These are phyloP conservation scores for Dicycla oo DNA, from an alignment of 2,888 invertebrate genomes.

Conservation along the genomic window DNA sequence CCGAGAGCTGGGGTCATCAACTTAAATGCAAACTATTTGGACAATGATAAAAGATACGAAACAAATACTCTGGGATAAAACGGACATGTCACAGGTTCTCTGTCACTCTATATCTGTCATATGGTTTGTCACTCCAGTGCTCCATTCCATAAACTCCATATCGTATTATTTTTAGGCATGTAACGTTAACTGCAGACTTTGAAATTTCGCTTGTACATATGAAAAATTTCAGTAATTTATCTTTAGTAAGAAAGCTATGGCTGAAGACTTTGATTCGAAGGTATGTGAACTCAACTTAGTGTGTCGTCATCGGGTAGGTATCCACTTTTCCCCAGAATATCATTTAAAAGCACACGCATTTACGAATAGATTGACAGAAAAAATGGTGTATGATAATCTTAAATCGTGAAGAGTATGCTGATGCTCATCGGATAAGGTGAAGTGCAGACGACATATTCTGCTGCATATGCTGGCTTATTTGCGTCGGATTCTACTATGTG, in stretches of 20 bases:
- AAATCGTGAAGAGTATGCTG: neutral
- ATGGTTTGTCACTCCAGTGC: neutral
- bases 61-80: slow-evolving; percentile 10
- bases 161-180: slow-evolving; percentile 31
- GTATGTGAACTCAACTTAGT: slow-evolving; percentile 66
- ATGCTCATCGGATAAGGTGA: neutral
- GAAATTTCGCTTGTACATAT: slow-evolving; percentile 54
- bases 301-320: neutral
- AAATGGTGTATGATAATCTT: neutral
- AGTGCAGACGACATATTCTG: neutral
- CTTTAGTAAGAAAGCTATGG: slow-evolving; percentile 68
- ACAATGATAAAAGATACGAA: neutral
- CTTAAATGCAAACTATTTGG: slow-evolving; percentile 19
- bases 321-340: neutral
- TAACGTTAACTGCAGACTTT: slow-evolving; percentile 15
- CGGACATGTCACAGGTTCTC: too few species aligned
- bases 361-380: neutral
- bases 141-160: neutral
- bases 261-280: slow-evolving; percentile 70
- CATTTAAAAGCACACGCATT: neutral
- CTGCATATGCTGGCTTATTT: too few species aligned
- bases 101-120: too few species aligned
- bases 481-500: too few species aligned
- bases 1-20: neutral
- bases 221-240: slow-evolving; percentile 72